A percentile compares a stretch with the other conserved stretches of the same genome.
Evolutionary conservation across 2,797 vertebrate genomes (phyloP).

Genomic region (Melanogrammus aeglefinus): DNA sequence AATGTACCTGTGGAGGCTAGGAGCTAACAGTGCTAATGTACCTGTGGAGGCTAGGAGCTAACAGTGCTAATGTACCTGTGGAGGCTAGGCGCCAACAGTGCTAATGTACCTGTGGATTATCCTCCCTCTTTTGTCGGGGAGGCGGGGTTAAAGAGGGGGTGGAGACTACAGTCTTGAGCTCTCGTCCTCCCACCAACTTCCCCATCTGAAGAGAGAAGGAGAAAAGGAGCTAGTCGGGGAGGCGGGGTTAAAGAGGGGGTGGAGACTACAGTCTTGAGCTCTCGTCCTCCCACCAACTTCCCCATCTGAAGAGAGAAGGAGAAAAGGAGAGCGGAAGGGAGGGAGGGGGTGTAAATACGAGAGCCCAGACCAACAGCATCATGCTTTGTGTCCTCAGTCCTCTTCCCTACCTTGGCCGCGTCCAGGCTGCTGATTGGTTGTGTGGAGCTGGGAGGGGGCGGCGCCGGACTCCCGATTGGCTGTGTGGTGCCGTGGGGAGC

Average conservation of each 20-base stretch:
- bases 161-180: conserved; percentile 79
- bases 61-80: too few relatives aligned
- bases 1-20: not conserved
- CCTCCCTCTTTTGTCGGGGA: conserved; percentile 89
- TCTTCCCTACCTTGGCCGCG: not conserved
- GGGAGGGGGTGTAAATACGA: not conserved
- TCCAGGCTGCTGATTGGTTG: not conserved
- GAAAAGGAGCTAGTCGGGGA: conserved; percentile 70
- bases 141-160: conserved; percentile 77
- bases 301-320: conserved; percentile 74
- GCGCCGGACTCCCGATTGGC: conserved; percentile 89
- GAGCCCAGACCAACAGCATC: not conserved
- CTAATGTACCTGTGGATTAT: conserved; percentile 84
- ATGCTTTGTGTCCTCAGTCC: not conserved
- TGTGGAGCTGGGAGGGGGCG: conserved; percentile 57
- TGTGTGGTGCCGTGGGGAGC: conserved; percentile 60
- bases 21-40: too few relatives aligned
- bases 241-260: conserved; percentile 60
- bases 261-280: conserved; percentile 78
- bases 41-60: too few relatives aligned
- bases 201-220: conserved; percentile 75
- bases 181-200: conserved; percentile 84
- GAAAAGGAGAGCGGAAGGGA: not conserved
- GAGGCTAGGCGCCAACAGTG: too few relatives aligned
- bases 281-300: conserved; percentile 84